These are phyloP conservation scores for Andrena praecox DNA, from an alignment of 2,888 invertebrate genomes.

Conservation along the genomic window DNA sequence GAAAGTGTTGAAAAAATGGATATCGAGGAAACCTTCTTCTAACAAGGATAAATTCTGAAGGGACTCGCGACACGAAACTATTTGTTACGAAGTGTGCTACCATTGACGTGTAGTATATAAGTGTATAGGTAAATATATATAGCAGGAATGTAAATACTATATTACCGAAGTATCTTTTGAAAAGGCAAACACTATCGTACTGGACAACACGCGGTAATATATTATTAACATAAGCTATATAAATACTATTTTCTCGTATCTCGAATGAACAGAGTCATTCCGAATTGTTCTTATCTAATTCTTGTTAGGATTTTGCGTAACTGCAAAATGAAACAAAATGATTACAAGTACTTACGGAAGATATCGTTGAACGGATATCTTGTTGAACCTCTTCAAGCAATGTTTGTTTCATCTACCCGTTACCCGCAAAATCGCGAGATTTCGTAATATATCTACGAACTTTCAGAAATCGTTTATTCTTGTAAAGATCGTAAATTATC, in stretches of 20 bases:
- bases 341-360: slow-evolving; percentile 44
- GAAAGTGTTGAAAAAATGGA: slow-evolving; percentile 59
- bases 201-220: slow-evolving; percentile 33
- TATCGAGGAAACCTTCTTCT: slow-evolving; percentile 44
- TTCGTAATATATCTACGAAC: slow-evolving; percentile 39
- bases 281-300: slow-evolving; percentile 55
- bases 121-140: slow-evolving; percentile 26
- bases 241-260: slow-evolving; percentile 44
- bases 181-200: slow-evolving; percentile 12
- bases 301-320: slow-evolving; percentile 36
- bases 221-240: slow-evolving; percentile 38
- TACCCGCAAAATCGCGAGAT: slow-evolving; percentile 29
- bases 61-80: slow-evolving; percentile 11
- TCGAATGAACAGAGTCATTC: slow-evolving; percentile 52
- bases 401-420: slow-evolving; percentile 41
- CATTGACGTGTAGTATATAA: slow-evolving; percentile 13
- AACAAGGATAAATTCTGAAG: slow-evolving; percentile 22
- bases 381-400: slow-evolving; percentile 5
- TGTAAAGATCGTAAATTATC: slow-evolving; percentile 48
- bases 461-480: slow-evolving; percentile 47
- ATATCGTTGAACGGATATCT: slow-evolving; percentile 34
- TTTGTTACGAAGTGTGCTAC: slow-evolving; percentile 36
- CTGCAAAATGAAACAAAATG: slow-evolving; percentile 33
- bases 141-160: slow-evolving; percentile 48
- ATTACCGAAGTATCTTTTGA: slow-evolving; percentile 26